Evolutionary conservation across 1,140 invertebrate species (phyloP).

Genomic region (Apis cerana): DNA sequence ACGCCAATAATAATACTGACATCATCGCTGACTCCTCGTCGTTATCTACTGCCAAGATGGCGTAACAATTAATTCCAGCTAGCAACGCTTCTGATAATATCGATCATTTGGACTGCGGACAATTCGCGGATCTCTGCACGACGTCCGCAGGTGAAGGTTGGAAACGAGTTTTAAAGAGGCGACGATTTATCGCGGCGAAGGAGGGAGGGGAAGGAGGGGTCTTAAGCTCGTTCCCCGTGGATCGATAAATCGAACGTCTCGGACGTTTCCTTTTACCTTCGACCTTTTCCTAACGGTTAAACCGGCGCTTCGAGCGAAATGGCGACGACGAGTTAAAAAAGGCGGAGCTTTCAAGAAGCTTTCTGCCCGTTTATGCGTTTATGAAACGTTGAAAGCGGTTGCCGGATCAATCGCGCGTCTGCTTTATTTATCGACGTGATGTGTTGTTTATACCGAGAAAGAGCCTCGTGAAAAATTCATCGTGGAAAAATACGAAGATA

Average conservation of each 20-base stretch:
- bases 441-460: no score
- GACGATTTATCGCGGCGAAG: neutral
- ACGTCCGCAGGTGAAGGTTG: neutral
- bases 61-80: conserved; percentile 33
- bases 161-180: neutral
- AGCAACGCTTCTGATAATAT: neutral
- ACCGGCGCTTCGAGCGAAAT: neutral
- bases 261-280: neutral
- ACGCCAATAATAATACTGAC: conserved; percentile 36
- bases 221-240: neutral
- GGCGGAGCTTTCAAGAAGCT: no score
- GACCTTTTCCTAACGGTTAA: neutral
- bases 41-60: conserved; percentile 4
- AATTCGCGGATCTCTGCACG: neutral
- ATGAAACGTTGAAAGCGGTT: no score
- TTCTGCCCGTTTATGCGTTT: neutral
- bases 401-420: neutral
- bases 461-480: no score
- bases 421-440: no score
- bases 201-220: neutral
- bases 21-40: neutral
- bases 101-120: neutral
- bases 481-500: no score
- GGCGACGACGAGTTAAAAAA: no score
- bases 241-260: conserved; percentile 14